Conservation (phyloP, 35 echinoderm and acorn worm genomes). For the Hemicentrotus pulcherrimus region DNA sequence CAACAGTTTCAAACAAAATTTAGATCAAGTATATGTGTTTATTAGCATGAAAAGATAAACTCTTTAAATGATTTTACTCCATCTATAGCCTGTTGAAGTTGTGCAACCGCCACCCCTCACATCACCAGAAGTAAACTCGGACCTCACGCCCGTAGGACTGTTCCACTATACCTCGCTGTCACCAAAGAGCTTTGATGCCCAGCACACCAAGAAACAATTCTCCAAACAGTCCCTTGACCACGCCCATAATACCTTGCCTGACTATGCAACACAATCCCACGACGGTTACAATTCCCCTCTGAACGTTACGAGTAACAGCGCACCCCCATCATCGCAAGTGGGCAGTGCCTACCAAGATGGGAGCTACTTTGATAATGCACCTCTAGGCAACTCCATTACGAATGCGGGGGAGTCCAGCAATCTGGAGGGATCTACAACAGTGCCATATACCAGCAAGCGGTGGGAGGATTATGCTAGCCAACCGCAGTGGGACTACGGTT, state of each 20-base stretch:
- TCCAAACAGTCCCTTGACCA: not conserved
- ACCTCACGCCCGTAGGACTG: slow-evolving; percentile 19
- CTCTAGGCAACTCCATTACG: slow-evolving; percentile 9
- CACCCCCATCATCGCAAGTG: not conserved
- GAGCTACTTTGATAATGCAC: not conserved
- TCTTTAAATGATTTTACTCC: too few species aligned
- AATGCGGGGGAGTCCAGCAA: not conserved
- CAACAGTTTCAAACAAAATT: too few species aligned
- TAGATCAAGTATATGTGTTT: too few species aligned
- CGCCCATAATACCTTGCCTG: not conserved
- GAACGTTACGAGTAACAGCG: not conserved
- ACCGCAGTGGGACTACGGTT: slow-evolving; percentile 22
- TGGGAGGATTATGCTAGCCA: not conserved
- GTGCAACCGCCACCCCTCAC: not conserved
- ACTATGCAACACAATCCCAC: slow-evolving; percentile 25
- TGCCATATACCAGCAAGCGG: not conserved
- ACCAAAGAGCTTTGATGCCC: slow-evolving; percentile 9
- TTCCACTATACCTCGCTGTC: slow-evolving; percentile 37
- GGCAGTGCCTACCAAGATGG: slow-evolving; percentile 15
- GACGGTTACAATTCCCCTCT: not conserved
- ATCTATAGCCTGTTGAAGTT: not conserved
- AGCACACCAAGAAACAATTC: slow-evolving; percentile 23
- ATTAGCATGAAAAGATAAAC: too few species aligned
- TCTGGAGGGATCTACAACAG: not conserved
- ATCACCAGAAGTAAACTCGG: not conserved